Conservation (phyloP, 2,113 vertebrate species). For the Propithecus coquereli region DNA sequence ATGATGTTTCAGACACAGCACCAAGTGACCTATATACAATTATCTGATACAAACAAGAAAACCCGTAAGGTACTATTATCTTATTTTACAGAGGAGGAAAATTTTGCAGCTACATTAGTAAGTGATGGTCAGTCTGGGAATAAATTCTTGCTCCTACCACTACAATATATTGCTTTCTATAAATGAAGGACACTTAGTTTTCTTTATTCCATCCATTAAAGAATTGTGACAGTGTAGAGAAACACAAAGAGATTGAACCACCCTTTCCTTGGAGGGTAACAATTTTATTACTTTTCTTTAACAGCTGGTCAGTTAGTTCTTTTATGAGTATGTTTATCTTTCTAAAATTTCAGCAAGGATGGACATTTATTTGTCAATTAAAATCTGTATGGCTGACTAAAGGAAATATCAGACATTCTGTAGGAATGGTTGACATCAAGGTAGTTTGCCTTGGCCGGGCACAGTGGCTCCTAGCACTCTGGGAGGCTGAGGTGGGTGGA, state of each 20-base stretch:
- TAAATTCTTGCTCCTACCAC: not conserved
- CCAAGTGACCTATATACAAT: not conserved
- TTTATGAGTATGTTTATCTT: slow-evolving; percentile 33
- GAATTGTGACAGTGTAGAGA: not conserved
- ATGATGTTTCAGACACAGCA: not conserved
- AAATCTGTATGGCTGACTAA: not conserved
- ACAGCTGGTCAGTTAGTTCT: not conserved
- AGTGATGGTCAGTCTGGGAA: not conserved
- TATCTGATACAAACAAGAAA: not conserved
- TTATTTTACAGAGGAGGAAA: not conserved
- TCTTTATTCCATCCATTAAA: not conserved
- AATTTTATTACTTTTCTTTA: not conserved
- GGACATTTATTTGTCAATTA: slow-evolving; percentile 18
- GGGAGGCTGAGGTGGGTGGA: too few species aligned
- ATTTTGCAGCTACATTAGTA: not conserved
- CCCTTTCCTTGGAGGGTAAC: not conserved
- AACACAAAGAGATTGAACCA: not conserved
- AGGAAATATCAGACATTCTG: not conserved
- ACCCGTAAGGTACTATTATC: not conserved
- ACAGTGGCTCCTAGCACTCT: too few species aligned
- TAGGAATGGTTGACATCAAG: slow-evolving; percentile 2
- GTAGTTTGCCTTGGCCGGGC: not conserved
- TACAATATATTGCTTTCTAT: not conserved
- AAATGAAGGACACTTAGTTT: not conserved
- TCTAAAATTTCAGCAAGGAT: not conserved